Evolutionary conservation across 2,888 invertebrate species (phyloP), one percentile per base, ranked within the genome.

Genomic region (Philereme transversata): DNA sequence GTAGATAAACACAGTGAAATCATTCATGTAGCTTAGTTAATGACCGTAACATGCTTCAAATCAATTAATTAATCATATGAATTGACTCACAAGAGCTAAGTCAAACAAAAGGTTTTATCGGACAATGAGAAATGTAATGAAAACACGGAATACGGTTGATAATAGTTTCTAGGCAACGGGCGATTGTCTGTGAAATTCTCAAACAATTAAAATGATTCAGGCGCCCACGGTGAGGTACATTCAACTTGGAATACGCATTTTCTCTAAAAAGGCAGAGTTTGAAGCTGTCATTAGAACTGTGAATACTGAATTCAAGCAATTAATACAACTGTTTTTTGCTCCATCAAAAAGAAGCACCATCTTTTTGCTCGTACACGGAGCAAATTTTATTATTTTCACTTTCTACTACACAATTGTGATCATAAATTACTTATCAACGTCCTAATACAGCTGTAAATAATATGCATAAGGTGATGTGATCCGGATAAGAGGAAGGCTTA

Each of bases 31-130:
- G 82, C 77, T 62, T 79, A 82, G 78, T 85, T 84, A 86, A 87
- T 77, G 76, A 84, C 84, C 84, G 82, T 84, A 77, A 79, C 88
- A 87, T 86, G 86, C 85, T 70, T 78, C 81, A 83, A 88, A 88
- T 87, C 86, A 87, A 62, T 62, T 58, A 62, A 81, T 88, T 87
- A 88, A 87, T 90, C 88, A 88, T 86, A 83, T 81, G 71, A 69
- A 73, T 80, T 88, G 89, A 90, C 84, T 88, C 87, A 90, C 70
- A 67, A 34, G 22, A 53, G 5, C 64, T 57, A 63, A 55, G 45
- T 71, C 73, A 77, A 78, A 84, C 84, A 82, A 82, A 78, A 76
- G 74, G 71, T 65, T 69, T 71, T 73, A 62, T 75, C 69, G 66
- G 71, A 78, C 73, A 76, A 74, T 75, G 69, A 68, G 69, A 75